Base-by-base conservation (phyloP, 2,888 invertebrate species). In the Chirona hameri region DNA sequence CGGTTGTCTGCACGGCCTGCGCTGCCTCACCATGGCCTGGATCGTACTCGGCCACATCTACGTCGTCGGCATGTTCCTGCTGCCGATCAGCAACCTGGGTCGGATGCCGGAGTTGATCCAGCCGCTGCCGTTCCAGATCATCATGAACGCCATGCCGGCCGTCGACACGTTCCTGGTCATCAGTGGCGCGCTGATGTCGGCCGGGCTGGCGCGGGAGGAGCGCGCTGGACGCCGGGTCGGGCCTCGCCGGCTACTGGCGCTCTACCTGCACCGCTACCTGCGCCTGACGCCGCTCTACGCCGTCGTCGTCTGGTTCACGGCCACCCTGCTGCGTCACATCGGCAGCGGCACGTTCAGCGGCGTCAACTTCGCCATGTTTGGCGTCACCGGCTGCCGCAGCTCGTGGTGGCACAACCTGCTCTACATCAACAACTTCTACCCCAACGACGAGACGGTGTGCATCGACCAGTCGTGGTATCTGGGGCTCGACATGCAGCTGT, bases 351-450 rank as follows among this genome's bases (percentile, higher is more conserved):
- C 31, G 31, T 72, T 72, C 72, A n/a, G 15, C 72, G 7, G 4
- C 4, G 10, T 31, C 31, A 72, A 72, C 72, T 72, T 24, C 72
- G 21, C 31, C 29, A 15, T 18, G 5, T 31, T 72, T 18, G 72
- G 72, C 72, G 31, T 72, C 72, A 31, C 72, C 81, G 81, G 81
- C 14, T 82, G 82, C 27, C 65, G 21, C n/a, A 14, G 27, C n/a
- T 65, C 29, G n/a, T 82, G 82, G 82, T 82, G 82, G 82, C 65
- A 18, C 46, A 72, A 82, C 65, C 21, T 82, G 21, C 69, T 82
- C 48, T 82, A 82, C 82, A 21, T 82, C 46, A 82, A 72, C 65
- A 82, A 82, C 60, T 69, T 82, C n/a, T 52, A 24, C 27, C 52
- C 82, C 18, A n/a, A 46, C 27, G 60, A 82, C 69, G 39, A 29